A percentile compares a stretch with the other conserved stretches of the same genome.
These are phyloP conservation scores for Erythrocercus mccallii DNA, from an alignment of 2,113 vertebrate genomes.

Conservation along the genomic window DNA sequence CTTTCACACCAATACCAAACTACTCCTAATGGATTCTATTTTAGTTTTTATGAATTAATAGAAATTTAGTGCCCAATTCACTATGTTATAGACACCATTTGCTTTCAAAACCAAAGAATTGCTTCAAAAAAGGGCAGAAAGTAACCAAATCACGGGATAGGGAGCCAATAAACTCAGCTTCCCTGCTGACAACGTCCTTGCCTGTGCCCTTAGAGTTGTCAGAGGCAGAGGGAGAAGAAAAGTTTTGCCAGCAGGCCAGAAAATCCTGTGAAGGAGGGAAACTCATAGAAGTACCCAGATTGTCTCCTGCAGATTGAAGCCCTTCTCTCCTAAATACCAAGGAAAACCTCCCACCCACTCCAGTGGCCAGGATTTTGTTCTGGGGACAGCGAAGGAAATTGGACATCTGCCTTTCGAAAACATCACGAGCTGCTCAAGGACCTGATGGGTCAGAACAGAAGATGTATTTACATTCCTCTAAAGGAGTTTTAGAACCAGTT, in stretches of 20 bases:
- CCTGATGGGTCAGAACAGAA: neutral
- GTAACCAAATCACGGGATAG: neutral
- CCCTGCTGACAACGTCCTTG: neutral
- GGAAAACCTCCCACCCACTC: neutral
- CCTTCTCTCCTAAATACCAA: neutral
- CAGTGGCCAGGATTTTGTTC: neutral
- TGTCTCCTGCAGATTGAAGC: neutral
- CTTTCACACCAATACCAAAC: constrained; percentile 67
- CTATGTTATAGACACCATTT: constrained; percentile 57
- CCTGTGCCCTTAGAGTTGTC: constrained; percentile 30
- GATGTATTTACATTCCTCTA: constrained; percentile 8
- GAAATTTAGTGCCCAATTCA: constrained; percentile 72
- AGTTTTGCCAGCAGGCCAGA: neutral
- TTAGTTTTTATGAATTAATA: constrained; percentile 82
- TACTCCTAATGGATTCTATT: constrained; percentile 81
- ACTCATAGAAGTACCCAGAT: neutral
- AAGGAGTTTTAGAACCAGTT: neutral
- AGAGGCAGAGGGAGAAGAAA: neutral
- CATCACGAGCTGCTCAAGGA: neutral
- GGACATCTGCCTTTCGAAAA: neutral
- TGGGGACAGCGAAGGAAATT: neutral
- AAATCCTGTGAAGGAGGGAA: neutral
- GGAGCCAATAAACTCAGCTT: constrained; percentile 22
- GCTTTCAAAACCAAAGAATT: constrained; percentile 62
- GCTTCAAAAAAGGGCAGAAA: constrained; percentile 41